phyloP scores from a whole-genome alignment of 2,888 invertebrate species.

The Vanessa cardui region DNA sequence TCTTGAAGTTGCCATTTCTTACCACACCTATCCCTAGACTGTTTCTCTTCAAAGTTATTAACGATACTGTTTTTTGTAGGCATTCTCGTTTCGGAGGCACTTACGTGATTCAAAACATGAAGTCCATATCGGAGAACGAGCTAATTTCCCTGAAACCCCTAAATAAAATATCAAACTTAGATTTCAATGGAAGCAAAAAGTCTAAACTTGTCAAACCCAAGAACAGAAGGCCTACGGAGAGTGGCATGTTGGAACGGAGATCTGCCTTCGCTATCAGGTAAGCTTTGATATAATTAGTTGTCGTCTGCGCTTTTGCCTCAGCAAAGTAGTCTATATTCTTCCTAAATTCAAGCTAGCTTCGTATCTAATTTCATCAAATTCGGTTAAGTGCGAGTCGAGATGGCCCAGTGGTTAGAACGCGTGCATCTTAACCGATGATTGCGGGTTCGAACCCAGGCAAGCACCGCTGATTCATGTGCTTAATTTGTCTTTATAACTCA shows the following conservation, averaged over 20 bases:
- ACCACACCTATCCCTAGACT: not conserved
- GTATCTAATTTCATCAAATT: no score
- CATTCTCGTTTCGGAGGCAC: conserved; percentile 98
- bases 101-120: conserved; percentile 95
- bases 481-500: no score
- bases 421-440: no score
- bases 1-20: not conserved
- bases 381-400: no score
- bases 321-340: no score
- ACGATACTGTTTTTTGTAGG: conserved; percentile 69
- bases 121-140: conserved; percentile 95
- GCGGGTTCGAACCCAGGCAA: no score
- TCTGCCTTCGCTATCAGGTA: conserved; percentile 93
- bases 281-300: conserved; percentile 5
- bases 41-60: not conserved
- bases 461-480: no score
- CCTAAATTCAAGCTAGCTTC: no score
- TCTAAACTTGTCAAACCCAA: conserved; percentile 85
- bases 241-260: conserved; percentile 86
- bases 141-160: conserved; percentile 94
- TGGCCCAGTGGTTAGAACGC: no score
- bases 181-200: conserved; percentile 88
- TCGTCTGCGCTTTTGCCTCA: no score
- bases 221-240: conserved; percentile 87
- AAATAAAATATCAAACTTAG: conserved; percentile 88